A percentile compares a stretch with the other conserved stretches of the same genome.
phyloP scores from a whole-genome alignment of 2,797 vertebrate genomes.

The Microctenopoma lineatum region DNA sequence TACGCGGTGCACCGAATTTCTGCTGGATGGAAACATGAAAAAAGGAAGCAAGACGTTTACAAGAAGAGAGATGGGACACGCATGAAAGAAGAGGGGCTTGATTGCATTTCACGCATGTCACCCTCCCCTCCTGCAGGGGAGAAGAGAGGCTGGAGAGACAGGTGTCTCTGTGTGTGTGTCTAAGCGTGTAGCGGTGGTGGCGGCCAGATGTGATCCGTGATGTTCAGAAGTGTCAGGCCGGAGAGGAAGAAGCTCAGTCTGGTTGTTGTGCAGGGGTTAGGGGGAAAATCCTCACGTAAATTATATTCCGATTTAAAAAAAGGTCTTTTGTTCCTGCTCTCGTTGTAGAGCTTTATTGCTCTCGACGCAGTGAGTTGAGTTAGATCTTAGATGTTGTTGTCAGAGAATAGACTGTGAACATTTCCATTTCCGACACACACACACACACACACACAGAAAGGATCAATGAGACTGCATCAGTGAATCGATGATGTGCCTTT shows the following conservation, averaged over 20 bases:
- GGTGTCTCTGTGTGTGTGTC: slow-evolving; percentile 23
- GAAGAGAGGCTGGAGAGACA: slow-evolving; percentile 32
- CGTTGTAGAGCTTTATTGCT: not conserved
- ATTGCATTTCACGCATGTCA: slow-evolving; percentile 50
- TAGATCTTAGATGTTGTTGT: not conserved
- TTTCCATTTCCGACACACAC: not conserved
- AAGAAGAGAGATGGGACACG: slow-evolving; percentile 9
- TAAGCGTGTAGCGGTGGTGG: not conserved
- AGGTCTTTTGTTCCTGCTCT: not conserved
- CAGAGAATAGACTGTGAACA: not conserved
- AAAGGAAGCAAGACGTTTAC: not conserved
- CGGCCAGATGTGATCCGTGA: slow-evolving; percentile 29
- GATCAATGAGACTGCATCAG: slow-evolving; percentile 27
- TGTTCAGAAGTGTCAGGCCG: slow-evolving; percentile 21
- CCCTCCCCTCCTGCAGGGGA: slow-evolving; percentile 23
- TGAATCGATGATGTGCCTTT: slow-evolving; percentile 31
- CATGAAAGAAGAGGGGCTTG: slow-evolving; percentile 13
- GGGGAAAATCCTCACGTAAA: too few species aligned
- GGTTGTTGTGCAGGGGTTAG: too few species aligned
- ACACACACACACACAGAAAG: slow-evolving; percentile 8
- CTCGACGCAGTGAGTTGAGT: too few species aligned
- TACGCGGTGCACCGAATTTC: not conserved
- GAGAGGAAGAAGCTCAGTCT: slow-evolving; percentile 6
- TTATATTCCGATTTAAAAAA: too few species aligned
- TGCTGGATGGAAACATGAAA: not conserved